phyloP scores from a whole-genome alignment of 2,888 invertebrate species.

The Drosophila cognata region DNA sequence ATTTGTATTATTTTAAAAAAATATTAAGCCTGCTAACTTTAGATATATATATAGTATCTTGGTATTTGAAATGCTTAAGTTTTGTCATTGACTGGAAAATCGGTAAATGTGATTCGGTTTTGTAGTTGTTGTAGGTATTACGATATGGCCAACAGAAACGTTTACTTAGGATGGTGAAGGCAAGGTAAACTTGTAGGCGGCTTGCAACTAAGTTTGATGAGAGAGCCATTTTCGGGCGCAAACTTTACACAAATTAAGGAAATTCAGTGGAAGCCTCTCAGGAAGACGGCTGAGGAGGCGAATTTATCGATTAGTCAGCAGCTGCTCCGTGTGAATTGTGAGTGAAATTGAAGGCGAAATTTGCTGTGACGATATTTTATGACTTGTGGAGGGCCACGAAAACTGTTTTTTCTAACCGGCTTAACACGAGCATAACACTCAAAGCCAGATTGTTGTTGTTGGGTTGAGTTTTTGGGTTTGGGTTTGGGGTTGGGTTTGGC shows the following conservation, averaged over 20 bases:
- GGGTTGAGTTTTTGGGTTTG: background rate
- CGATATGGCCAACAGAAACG: background rate
- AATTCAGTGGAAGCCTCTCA: slow-evolving; percentile 19
- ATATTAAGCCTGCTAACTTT: background rate
- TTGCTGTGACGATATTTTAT: slow-evolving; percentile 46
- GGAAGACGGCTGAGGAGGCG: background rate
- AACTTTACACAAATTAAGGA: slow-evolving; percentile 27
- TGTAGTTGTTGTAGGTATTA: slow-evolving; percentile 10
- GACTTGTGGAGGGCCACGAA: slow-evolving; percentile 42
- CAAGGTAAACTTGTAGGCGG: slow-evolving; percentile 7
- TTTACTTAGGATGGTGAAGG: background rate
- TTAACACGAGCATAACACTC: slow-evolving; percentile 46
- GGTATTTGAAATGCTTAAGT: slow-evolving; percentile 1
- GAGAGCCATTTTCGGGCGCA: background rate
- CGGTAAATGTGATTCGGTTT: background rate
- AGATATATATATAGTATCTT: background rate
- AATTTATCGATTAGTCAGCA: slow-evolving; percentile 41
- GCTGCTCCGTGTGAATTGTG: slow-evolving; percentile 31
- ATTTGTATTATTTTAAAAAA: background rate
- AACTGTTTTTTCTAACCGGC: slow-evolving; percentile 40
- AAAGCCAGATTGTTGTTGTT: slow-evolving; percentile 26
- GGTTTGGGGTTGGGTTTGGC: background rate
- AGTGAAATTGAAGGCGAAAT: slow-evolving; percentile 34
- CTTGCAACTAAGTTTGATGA: slow-evolving; percentile 15
- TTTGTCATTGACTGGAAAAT: background rate